Evolutionary conservation across 2,888 invertebrate genomes (phyloP).

Genomic region (Litoditis marina): DNA sequence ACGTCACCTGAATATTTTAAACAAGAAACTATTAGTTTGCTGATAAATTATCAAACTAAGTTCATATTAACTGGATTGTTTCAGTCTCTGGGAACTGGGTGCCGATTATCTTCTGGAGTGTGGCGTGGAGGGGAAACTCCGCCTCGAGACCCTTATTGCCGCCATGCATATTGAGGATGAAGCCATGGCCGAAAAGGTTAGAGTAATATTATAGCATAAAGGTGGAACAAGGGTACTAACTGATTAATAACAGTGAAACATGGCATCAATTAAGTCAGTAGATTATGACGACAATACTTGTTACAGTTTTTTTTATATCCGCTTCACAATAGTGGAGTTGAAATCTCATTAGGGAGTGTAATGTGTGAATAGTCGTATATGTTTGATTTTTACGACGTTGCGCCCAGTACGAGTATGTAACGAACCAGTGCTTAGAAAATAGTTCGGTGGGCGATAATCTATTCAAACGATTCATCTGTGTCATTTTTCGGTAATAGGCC

Average conservation of each 20-base stretch:
- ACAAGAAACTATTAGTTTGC: not conserved
- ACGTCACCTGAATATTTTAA: no score
- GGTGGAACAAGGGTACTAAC: not conserved
- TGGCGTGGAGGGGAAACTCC: conserved; percentile 27
- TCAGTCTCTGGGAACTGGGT: conserved; percentile 40
- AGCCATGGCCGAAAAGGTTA: conserved; percentile 30
- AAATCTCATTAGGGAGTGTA: no score
- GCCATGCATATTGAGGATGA: conserved; percentile 34
- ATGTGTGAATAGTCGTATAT: no score
- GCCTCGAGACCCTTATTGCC: conserved; percentile 30
- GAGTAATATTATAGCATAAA: not conserved
- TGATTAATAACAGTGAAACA: no score
- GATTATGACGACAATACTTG: no score
- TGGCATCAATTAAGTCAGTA: no score
- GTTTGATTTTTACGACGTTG: no score
- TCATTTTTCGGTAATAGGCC: no score
- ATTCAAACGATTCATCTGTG: no score
- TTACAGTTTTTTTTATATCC: no score
- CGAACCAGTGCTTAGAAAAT: not conserved
- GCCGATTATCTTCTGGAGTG: conserved; percentile 30
- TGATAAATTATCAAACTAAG: not conserved
- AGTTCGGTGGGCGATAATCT: not conserved
- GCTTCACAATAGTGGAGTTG: no score
- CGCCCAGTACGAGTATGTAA: no score
- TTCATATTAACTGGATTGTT: not conserved